Conservation (phyloP, 2,888 invertebrate genomes). For the Monopis laevigella region DNA sequence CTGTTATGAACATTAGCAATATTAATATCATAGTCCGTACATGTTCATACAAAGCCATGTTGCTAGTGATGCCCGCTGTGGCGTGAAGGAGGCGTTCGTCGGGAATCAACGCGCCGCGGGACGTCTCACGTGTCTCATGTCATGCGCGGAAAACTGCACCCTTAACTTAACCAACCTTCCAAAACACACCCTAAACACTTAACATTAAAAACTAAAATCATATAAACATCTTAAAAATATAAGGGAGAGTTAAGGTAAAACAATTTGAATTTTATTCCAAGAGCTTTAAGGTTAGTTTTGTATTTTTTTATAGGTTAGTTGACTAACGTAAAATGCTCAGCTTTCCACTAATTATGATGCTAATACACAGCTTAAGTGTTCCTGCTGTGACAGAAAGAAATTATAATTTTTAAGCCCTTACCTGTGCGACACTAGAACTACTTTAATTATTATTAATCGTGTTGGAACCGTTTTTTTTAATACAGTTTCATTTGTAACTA, state of each 20-base stretch:
- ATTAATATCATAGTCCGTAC: no score
- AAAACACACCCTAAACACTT: background rate
- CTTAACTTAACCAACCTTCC: background rate
- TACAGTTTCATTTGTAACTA: no score
- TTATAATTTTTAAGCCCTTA: background rate
- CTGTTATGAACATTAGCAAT: no score
- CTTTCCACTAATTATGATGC: constrained; percentile 52
- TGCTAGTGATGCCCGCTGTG: constrained; percentile 38
- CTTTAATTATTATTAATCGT: no score
- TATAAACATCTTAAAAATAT: background rate
- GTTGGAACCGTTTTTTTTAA: no score
- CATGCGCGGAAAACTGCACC: background rate
- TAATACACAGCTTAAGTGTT: constrained; percentile 28
- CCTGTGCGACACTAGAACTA: background rate
- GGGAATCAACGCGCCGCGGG: constrained; percentile 54
- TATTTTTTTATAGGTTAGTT: background rate
- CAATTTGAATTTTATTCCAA: background rate
- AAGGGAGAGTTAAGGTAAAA: background rate
- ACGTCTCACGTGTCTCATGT: constrained; percentile 25
- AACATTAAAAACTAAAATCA: background rate
- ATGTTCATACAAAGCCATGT: background rate
- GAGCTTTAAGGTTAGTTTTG: background rate
- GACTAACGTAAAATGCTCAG: constrained; percentile 19
- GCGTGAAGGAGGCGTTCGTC: constrained; percentile 55
- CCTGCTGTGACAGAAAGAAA: constrained; percentile 8